Base-by-base conservation (phyloP, 1,140 invertebrate genomes). In the Episyrphus balteatus region DNA sequence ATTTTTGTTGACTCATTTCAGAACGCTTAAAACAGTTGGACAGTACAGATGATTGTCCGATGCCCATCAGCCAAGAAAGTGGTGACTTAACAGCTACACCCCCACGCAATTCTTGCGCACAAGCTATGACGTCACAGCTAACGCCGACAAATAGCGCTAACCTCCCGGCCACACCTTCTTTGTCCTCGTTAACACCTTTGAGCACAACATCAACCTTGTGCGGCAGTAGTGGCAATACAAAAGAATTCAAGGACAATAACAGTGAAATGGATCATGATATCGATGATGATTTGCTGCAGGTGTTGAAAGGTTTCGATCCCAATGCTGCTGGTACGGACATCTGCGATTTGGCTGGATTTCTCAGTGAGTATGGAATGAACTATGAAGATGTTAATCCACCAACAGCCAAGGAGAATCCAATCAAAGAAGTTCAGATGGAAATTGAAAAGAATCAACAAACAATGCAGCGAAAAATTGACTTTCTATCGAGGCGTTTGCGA, bases 401-500 rank as follows among this genome's bases (percentile, higher is more conserved):
- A 41, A 18, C 39, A 32, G 37, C 44, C 15, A 52, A 47, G 49
- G 47, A 46, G 6, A 33, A 32, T 15, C 44, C 56, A 40, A 33
- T 32, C 19, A 50, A 57, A 19, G 60, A 69, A 15, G 41, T 49
- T n/a, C 52, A 55, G 42, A 47, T 34, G 2, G 55, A 61, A 40
- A 49, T 67, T 38, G 55, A 58, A 31, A 33, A 60, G n/a, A 62
- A 77, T 43, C 83, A 89, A 55, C 72, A 74, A 47, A 70, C 79
- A 37, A 69, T 84, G 21, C 78, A 84, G 54, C 71, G 81, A 17
- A 73, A 80, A 52, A 75, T 79, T 45, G 80, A 84, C 5, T 82
- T 83, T 60, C 64, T 92, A 42, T 55, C 84, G 52, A 73, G 85
- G 46, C 71, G 88, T 39, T 66, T 91, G 33, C 70, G 82, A 1